Conservation (phyloP, 1,140 invertebrate genomes). For the Drosophila punjabiensis region DNA sequence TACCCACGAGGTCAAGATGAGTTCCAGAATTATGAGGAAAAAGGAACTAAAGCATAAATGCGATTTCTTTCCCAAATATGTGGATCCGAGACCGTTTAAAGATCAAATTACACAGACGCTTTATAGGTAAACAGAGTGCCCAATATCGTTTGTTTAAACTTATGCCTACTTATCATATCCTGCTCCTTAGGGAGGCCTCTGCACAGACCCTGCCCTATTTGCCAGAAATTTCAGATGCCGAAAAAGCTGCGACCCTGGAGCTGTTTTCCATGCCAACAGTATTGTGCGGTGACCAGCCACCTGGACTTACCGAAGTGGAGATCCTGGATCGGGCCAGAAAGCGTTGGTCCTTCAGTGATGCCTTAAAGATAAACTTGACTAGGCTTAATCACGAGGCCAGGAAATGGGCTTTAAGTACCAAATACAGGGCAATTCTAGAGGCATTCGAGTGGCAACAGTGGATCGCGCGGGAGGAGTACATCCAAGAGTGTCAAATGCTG, state of each 20-base stretch:
- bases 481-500: constrained; percentile 87
- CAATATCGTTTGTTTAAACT: background rate
- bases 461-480: constrained; percentile 86
- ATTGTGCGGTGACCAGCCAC: constrained; percentile 58
- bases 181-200: constrained; percentile 87
- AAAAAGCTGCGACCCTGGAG: constrained; percentile 50
- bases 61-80: constrained; percentile 53
- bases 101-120: constrained; percentile 72
- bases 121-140: constrained; percentile 52
- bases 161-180: background rate
- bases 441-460: constrained; percentile 84
- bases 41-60: constrained; percentile 54
- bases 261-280: constrained; percentile 65
- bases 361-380: constrained; percentile 58
- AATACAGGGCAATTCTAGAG: constrained; percentile 60
- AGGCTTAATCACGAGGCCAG: constrained; percentile 38
- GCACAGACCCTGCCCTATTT: constrained; percentile 91
- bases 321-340: constrained; percentile 77
- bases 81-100: constrained; percentile 46
- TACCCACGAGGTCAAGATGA: constrained; percentile 58
- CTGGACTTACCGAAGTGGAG: constrained; percentile 76
- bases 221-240: constrained; percentile 85
- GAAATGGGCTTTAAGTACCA: constrained; percentile 29
- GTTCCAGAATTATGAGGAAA: constrained; percentile 11
- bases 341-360: constrained; percentile 77